Evolutionary conservation across 1,140 invertebrate genomes (phyloP).

Genomic region (Coelopa frigida): DNA sequence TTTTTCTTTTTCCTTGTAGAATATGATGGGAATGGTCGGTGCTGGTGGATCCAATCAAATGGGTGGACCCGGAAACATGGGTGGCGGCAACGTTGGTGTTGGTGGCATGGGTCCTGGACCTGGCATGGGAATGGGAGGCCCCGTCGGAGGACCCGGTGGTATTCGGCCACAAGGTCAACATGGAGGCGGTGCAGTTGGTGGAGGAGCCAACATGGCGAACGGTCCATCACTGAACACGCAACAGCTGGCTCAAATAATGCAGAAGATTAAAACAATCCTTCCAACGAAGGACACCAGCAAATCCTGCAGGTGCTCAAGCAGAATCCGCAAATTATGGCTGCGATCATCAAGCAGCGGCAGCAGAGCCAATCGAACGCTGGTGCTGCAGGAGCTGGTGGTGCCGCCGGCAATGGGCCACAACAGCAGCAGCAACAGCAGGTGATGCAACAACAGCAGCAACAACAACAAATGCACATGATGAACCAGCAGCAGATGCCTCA

Average conservation of each 20-base stretch:
- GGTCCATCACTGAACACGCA: constrained; percentile 58
- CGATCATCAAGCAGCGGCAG: constrained; percentile 89
- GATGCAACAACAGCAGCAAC: constrained; percentile 37
- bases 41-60: constrained; percentile 27
- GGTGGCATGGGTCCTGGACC: constrained; percentile 26
- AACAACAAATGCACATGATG: too few species aligned
- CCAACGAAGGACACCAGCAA: constrained; percentile 84
- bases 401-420: constrained; percentile 34
- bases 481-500: constrained; percentile 47
- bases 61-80: constrained; percentile 35
- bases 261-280: constrained; percentile 78
- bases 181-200: constrained; percentile 45
- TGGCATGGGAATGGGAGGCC: constrained; percentile 32
- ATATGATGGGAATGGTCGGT: constrained; percentile 26
- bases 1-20: constrained; percentile 5
- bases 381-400: constrained; percentile 30
- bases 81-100: constrained; percentile 20
- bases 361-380: constrained; percentile 42
- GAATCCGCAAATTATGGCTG: constrained; percentile 93
- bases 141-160: constrained; percentile 27
- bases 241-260: constrained; percentile 82
- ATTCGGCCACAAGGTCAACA: constrained; percentile 45
- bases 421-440: constrained; percentile 21
- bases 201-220: constrained; percentile 38
- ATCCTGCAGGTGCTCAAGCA: constrained; percentile 88